These are phyloP conservation scores for Cistogaster globosa DNA, from an alignment of 2,888 invertebrate species.

Conservation along the genomic window DNA sequence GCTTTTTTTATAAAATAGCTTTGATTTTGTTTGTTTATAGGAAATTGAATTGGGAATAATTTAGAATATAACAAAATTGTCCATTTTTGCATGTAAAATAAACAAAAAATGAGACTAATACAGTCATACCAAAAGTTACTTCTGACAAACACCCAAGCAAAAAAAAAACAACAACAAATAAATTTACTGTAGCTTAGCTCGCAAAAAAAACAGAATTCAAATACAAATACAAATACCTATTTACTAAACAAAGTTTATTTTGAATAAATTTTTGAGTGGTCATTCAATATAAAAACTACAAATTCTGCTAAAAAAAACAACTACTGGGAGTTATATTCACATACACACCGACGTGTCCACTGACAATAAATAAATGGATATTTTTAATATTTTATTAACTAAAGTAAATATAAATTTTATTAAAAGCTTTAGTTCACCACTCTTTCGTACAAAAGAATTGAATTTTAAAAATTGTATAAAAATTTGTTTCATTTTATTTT, in stretches of 20 bases:
- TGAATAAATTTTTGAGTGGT: constrained; percentile 70
- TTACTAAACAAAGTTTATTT: constrained; percentile 61
- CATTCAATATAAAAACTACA: constrained; percentile 53
- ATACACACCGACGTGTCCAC: not conserved
- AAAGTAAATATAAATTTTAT: constrained; percentile 67
- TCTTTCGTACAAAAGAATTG: constrained; percentile 17
- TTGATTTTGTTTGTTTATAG: constrained; percentile 80
- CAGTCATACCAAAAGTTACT: constrained; percentile 17
- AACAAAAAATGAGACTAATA: constrained; percentile 16
- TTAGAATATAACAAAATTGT: constrained; percentile 72
- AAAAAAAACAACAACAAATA: too few relatives aligned
- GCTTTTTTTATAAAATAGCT: constrained; percentile 65
- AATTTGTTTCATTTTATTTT: constrained; percentile 4
- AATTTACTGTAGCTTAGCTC: not conserved
- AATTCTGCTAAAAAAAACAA: constrained; percentile 1
- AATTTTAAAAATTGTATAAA: constrained; percentile 50
- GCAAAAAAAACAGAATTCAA: constrained; percentile 34
- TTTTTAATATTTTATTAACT: constrained; percentile 69
- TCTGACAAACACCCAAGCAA: constrained; percentile 19
- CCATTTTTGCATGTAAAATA: constrained; percentile 51
- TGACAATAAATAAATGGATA: constrained; percentile 30
- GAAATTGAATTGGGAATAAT: constrained; percentile 79
- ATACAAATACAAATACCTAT: constrained; percentile 57
- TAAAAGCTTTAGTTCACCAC: constrained; percentile 33
- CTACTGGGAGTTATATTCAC: not conserved